A percentile compares a stretch with the other conserved stretches of the same genome.
Evolutionary conservation across 2,888 invertebrate species (phyloP).

Genomic region (Rhagium mordax): DNA sequence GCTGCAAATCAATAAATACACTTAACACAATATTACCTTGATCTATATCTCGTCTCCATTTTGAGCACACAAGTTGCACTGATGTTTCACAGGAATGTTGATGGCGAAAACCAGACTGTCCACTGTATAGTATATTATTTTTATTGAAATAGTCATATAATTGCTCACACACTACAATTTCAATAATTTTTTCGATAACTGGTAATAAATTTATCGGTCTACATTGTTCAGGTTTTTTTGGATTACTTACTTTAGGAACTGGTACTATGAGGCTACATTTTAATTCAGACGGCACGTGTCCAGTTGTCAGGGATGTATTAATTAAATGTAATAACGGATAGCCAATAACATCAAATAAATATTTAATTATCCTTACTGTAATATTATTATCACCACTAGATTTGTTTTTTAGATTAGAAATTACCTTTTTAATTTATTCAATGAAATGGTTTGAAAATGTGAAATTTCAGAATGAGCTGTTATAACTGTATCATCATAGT

Average conservation of each 20-base stretch:
- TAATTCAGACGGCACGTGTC: neutral
- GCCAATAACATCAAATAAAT: conserved; percentile 15
- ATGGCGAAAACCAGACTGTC: conserved; percentile 27
- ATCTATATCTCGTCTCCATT: no score
- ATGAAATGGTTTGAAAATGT: neutral
- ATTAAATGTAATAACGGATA: conserved; percentile 31
- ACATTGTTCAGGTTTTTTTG: neutral
- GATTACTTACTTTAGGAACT: conserved; percentile 5
- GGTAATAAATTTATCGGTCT: conserved; percentile 3
- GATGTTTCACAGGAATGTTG: conserved; percentile 5
- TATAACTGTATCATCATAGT: no score
- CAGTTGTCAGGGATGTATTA: conserved; percentile 27
- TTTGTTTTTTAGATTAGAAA: neutral
- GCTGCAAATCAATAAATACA: neutral
- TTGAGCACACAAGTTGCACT: neutral
- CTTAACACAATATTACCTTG: neutral
- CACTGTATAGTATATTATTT: conserved; percentile 1
- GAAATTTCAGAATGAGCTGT: no score
- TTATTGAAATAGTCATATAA: conserved; percentile 2
- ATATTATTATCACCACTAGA: neutral
- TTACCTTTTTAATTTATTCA: neutral
- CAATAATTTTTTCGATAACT: conserved; percentile 30
- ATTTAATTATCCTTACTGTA: conserved; percentile 3
- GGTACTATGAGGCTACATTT: conserved; percentile 18
- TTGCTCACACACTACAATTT: conserved; percentile 19